A percentile compares a stretch with the other conserved stretches of the same genome.
These are phyloP conservation scores for Propithecus perrieri DNA, from an alignment of 2,797 vertebrate genomes.

Conservation along the genomic window DNA sequence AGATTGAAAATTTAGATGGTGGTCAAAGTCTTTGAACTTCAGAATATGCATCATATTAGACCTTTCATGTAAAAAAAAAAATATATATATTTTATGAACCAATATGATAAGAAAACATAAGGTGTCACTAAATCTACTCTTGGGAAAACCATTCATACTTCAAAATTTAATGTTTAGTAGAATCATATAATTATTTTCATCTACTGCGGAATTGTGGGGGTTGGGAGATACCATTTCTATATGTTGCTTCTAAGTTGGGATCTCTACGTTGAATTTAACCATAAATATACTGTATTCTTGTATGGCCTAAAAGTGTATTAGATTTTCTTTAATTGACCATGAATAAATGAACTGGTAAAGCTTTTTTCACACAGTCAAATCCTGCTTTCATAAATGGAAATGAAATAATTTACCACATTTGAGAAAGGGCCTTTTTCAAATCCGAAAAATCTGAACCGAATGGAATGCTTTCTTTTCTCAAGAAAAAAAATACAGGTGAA, in stretches of 20 bases:
- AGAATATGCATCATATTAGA: neutral
- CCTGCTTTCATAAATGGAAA: slow-evolving; percentile 37
- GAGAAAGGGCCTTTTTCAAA: slow-evolving; percentile 32
- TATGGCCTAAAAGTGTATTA: slow-evolving; percentile 45
- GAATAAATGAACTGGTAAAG: slow-evolving; percentile 35
- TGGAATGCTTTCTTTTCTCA: slow-evolving; percentile 50
- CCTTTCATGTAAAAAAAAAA: neutral
- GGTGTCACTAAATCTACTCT: slow-evolving; percentile 7
- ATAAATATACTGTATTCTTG: slow-evolving; percentile 31
- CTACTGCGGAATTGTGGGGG: neutral
- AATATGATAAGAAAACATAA: neutral
- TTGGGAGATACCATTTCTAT: slow-evolving; percentile 54
- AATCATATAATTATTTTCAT: slow-evolving; percentile 24
- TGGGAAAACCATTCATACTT: slow-evolving; percentile 26
- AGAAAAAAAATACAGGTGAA: slow-evolving; percentile 36
- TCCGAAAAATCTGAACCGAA: slow-evolving; percentile 62
- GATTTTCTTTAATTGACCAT: slow-evolving; percentile 41
- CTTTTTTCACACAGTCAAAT: slow-evolving; percentile 62
- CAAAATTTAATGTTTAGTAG: slow-evolving; percentile 21
- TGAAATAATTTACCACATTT: slow-evolving; percentile 58
- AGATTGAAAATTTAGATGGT: neutral
- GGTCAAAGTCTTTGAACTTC: neutral
- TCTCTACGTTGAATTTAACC: slow-evolving; percentile 32
- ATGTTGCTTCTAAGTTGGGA: slow-evolving; percentile 42
- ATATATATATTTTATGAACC: neutral